phyloP scores from a whole-genome alignment of 2,113 vertebrate genomes.

The Psophia crepitans region DNA sequence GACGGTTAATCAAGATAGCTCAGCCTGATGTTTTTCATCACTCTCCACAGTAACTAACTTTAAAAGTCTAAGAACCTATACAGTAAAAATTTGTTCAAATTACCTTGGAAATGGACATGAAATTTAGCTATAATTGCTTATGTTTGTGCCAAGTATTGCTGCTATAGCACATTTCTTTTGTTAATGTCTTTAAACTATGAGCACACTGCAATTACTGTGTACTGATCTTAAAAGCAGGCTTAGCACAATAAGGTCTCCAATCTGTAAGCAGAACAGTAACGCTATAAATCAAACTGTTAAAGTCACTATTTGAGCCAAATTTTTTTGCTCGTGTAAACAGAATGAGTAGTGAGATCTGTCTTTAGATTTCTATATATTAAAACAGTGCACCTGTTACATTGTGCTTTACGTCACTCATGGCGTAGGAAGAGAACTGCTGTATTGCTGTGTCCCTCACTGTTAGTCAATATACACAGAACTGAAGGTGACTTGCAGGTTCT shows the following conservation, averaged over 20 bases:
- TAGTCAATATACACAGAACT: not conserved
- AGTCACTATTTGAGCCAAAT: slow-evolving; percentile 10
- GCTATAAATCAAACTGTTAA: slow-evolving; percentile 69
- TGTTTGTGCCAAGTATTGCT: slow-evolving; percentile 34
- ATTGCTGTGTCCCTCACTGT: not conserved
- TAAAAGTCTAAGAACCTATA: not conserved
- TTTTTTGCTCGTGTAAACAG: no score
- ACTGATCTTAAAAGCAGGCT: slow-evolving; percentile 65
- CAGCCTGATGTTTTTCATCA: not conserved
- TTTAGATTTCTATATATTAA: not conserved
- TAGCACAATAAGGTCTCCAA: slow-evolving; percentile 58
- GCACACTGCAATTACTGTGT: slow-evolving; percentile 51
- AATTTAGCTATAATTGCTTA: slow-evolving; percentile 39
- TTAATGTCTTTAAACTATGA: slow-evolving; percentile 40
- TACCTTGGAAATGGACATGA: not conserved
- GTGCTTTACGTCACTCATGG: not conserved
- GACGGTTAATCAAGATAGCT: not conserved
- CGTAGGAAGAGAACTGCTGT: not conserved
- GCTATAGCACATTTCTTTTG: slow-evolving; percentile 28
- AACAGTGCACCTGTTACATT: not conserved
- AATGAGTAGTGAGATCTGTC: not conserved
- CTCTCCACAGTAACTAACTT: not conserved
- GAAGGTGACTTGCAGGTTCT: not conserved
- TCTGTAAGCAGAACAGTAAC: slow-evolving; percentile 62
- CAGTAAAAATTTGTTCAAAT: not conserved